phyloP scores from a whole-genome alignment of 2,888 invertebrate species.

The Neoitamus cyanurus region DNA sequence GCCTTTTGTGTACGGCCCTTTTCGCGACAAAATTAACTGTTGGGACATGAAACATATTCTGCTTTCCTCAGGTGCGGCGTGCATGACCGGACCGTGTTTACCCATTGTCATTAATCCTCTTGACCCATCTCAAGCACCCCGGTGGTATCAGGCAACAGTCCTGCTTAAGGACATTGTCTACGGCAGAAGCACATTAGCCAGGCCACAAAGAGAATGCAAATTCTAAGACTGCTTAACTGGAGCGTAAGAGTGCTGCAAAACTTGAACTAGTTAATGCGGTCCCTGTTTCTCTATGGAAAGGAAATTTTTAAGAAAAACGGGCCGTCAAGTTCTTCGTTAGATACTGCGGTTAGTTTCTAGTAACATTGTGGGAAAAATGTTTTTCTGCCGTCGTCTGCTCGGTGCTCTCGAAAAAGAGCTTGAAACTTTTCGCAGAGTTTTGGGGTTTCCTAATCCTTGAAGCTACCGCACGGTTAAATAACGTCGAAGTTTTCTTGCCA shows the following conservation, averaged over 20 bases:
- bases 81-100: not conserved
- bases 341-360: not conserved
- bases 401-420: not conserved
- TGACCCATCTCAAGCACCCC: not conserved
- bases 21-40: constrained; percentile 20
- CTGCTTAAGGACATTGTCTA: not conserved
- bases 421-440: not conserved
- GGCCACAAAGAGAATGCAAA: not conserved
- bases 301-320: not conserved
- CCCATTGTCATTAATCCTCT: not conserved
- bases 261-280: not conserved
- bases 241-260: not conserved
- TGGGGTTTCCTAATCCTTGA: constrained; percentile 1
- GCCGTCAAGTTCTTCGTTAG: not conserved
- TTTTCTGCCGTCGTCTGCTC: not conserved
- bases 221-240: not conserved
- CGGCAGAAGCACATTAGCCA: not conserved
- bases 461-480: not conserved
- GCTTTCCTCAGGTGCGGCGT: not conserved
- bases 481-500: not conserved
- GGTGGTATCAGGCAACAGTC: not conserved
- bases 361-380: not conserved
- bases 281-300: not conserved
- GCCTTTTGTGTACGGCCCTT: constrained; percentile 16
- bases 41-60: not conserved